A percentile compares a stretch with the other conserved stretches of the same genome.
These are phyloP conservation scores for Myathropa florea DNA, from an alignment of 2,888 invertebrate species.

Conservation along the genomic window DNA sequence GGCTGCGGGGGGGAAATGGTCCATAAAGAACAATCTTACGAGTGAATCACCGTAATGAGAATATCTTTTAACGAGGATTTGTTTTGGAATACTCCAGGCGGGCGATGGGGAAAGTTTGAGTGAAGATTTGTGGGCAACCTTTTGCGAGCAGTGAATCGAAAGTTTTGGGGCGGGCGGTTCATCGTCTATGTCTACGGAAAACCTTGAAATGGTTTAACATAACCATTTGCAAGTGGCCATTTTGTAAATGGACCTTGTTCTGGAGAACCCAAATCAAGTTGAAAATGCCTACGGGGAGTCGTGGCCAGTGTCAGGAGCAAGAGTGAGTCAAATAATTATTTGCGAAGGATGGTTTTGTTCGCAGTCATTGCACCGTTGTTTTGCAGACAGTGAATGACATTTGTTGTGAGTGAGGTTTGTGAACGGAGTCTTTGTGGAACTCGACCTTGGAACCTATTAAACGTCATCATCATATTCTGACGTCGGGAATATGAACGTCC, in stretches of 20 bases:
- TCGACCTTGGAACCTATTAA: no score
- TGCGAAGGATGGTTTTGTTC: not conserved
- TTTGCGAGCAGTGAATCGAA: not conserved
- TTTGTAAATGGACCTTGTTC: not conserved
- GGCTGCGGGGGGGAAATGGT: not conserved
- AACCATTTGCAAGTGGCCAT: not conserved
- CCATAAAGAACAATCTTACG: not conserved
- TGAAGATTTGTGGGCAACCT: not conserved
- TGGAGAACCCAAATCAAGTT: not conserved
- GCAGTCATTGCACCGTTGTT: not conserved
- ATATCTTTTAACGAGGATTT: not conserved
- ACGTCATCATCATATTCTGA: no score
- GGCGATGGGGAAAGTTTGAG: not conserved
- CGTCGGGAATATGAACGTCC: no score
- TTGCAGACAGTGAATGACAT: not conserved
- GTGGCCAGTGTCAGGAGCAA: not conserved
- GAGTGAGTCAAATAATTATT: not conserved
- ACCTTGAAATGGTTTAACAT: not conserved
- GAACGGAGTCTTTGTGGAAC: not conserved
- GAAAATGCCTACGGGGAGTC: not conserved
- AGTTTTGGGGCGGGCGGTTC: not conserved
- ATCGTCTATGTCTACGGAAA: not conserved
- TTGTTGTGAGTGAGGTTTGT: not conserved
- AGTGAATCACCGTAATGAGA: not conserved
- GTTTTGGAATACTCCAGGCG: not conserved